Evolutionary conservation across 1,140 invertebrate species (phyloP).

Genomic region (Delia radicum): DNA sequence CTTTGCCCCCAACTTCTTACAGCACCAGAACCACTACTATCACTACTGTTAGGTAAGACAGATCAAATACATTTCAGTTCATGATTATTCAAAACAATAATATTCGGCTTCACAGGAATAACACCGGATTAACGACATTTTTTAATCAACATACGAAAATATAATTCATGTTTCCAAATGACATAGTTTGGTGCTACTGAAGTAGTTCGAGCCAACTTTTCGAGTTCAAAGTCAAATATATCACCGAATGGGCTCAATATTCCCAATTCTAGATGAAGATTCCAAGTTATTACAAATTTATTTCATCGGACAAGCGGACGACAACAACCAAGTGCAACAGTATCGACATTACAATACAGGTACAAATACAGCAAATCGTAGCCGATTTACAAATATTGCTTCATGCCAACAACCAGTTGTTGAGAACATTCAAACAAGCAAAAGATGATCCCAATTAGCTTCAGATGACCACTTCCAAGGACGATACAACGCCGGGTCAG

Average conservation of each 20-base stretch:
- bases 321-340: no score
- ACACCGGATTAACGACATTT: not conserved
- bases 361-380: not conserved
- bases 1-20: no score
- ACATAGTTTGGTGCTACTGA: not conserved
- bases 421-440: not conserved
- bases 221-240: not conserved
- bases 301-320: not conserved
- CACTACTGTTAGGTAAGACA: not conserved
- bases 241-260: not conserved
- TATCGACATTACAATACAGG: not conserved
- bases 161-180: not conserved
- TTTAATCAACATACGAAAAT: not conserved
- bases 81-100: not conserved
- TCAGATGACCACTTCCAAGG: constrained; percentile 27
- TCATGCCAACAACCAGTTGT: not conserved
- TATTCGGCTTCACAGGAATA: not conserved
- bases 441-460: not conserved
- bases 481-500: constrained; percentile 51
- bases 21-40: no score
- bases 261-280: not conserved
- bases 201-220: not conserved
- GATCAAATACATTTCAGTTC: not conserved
- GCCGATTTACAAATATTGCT: not conserved
- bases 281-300: not conserved